These are phyloP conservation scores for Drosophila kanapiae DNA, from an alignment of 1,140 invertebrate genomes.

Conservation along the genomic window DNA sequence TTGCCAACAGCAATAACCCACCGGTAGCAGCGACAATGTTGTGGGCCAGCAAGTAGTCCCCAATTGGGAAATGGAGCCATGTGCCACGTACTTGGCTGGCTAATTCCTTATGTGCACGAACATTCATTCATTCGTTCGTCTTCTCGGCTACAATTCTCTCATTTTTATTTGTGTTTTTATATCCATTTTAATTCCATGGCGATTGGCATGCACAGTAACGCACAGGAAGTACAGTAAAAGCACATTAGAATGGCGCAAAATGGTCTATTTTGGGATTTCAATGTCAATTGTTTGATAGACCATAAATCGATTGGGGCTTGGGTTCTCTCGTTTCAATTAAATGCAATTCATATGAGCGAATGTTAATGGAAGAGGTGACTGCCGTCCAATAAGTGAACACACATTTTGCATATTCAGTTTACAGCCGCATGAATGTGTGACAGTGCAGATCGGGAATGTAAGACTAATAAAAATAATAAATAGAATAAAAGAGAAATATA, in stretches of 20 bases:
- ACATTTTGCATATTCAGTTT: conserved; percentile 25
- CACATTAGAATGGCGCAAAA: conserved; percentile 62
- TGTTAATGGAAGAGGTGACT: neutral
- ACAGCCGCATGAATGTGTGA: neutral
- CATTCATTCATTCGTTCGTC: conserved; percentile 13
- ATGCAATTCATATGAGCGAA: conserved; percentile 45
- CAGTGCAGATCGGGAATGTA: neutral
- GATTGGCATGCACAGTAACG: conserved; percentile 23
- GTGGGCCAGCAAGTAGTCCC: conserved; percentile 58
- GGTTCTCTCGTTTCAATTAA: conserved; percentile 56
- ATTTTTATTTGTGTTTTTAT: conserved; percentile 29
- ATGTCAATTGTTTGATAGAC: conserved; percentile 56
- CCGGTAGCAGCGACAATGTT: conserved; percentile 53
- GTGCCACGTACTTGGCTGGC: conserved; percentile 74
- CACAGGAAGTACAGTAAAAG: conserved; percentile 70
- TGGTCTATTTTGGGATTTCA: conserved; percentile 67
- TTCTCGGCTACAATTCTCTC: neutral
- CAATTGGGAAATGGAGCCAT: conserved; percentile 73
- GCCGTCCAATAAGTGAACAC: conserved; percentile 17
- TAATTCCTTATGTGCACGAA: conserved; percentile 81
- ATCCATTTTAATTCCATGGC: conserved; percentile 19
- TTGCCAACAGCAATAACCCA: conserved; percentile 43
- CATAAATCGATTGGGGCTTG: conserved; percentile 61
- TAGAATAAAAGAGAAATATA: no score
- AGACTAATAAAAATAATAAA: neutral